Evolutionary conservation across 2,797 vertebrate species (phyloP).

Genomic region (Enteromius trimaculatus): DNA sequence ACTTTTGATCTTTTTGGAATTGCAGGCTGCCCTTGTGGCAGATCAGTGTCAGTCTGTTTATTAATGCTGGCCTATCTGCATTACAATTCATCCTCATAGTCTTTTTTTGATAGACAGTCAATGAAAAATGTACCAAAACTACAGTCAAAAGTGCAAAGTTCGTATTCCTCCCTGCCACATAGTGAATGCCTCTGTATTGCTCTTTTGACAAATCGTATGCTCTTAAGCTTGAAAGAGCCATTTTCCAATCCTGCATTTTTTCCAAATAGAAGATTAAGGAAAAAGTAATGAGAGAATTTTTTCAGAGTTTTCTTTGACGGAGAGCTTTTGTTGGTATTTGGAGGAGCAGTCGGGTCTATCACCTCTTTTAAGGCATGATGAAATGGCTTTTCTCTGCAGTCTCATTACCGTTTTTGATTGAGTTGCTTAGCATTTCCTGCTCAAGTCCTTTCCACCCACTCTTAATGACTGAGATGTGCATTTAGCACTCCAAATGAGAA

Average conservation of each 20-base stretch:
- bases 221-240: not conserved
- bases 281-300: conserved; percentile 32
- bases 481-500: conserved; percentile 22
- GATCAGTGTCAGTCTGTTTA: not conserved
- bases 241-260: conserved; percentile 14
- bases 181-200: not conserved
- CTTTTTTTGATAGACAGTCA: conserved; percentile 24
- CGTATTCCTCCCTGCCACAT: not conserved
- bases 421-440: conserved; percentile 27
- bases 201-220: not conserved
- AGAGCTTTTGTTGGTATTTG: conserved; percentile 31
- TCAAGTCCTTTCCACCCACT: conserved; percentile 24
- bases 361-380: conserved; percentile 39
- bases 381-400: conserved; percentile 24
- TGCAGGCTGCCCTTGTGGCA: not conserved
- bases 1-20: conserved; percentile 31
- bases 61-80: not conserved
- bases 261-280: conserved; percentile 25
- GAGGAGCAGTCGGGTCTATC: conserved; percentile 16
- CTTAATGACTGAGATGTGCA: conserved; percentile 23
- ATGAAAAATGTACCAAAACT: conserved; percentile 24
- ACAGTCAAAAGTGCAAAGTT: conserved; percentile 18
- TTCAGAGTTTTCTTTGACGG: conserved; percentile 9
- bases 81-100: conserved; percentile 14
- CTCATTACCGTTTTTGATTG: conserved; percentile 30